Conservation (phyloP, 2,113 vertebrate genomes). For the Puffinus mauretanicus region DNA sequence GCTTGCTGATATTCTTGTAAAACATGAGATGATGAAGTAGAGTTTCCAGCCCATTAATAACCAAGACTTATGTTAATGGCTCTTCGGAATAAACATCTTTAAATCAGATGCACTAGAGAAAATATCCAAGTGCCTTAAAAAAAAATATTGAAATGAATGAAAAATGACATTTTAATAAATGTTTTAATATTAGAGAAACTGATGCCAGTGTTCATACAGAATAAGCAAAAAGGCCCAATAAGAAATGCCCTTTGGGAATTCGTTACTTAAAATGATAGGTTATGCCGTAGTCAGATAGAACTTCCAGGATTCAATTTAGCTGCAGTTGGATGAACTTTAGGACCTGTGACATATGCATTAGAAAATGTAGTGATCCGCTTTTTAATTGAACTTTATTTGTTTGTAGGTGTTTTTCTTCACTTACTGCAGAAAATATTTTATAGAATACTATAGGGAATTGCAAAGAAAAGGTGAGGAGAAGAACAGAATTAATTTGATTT, state of each 20-base stretch:
- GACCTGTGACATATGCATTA: neutral
- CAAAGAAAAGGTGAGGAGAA: neutral
- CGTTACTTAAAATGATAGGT: neutral
- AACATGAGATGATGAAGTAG: neutral
- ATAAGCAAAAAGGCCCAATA: neutral
- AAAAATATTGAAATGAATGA: neutral
- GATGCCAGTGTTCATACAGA: neutral
- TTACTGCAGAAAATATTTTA: neutral
- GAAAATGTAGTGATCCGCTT: neutral
- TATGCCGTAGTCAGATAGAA: neutral
- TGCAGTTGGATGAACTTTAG: neutral
- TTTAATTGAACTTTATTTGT: neutral
- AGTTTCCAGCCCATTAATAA: conserved; percentile 15
- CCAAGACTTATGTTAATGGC: conserved; percentile 5
- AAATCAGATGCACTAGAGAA: conserved; percentile 10
- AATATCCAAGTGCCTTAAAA: neutral
- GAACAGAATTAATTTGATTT: neutral
- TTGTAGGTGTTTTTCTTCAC: neutral
- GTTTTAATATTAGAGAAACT: neutral
- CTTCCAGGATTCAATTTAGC: neutral
- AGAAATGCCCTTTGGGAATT: neutral
- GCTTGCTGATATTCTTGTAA: neutral
- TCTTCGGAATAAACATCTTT: conserved; percentile 7
- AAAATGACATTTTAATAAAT: conserved; percentile 24
- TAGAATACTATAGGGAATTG: neutral